Evolutionary conservation across 2,888 invertebrate species (phyloP), one percentile per base, ranked within the genome.

Genomic region (Teinopalpus imperialis): DNA sequence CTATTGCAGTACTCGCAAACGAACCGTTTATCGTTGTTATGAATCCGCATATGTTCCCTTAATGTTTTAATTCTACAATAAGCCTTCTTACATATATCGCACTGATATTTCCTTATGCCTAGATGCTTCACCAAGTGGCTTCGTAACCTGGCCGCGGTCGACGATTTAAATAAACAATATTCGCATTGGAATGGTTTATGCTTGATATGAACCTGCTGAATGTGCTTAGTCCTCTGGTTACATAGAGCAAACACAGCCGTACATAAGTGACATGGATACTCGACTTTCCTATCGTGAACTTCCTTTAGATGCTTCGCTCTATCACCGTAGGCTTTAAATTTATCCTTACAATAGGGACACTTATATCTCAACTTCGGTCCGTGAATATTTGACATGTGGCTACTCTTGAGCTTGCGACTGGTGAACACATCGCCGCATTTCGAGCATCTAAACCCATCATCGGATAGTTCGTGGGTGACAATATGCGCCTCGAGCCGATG

Each of bases 41-140:
- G 85, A 49, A 82, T 82, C 0, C 79, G 63, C 78, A 81, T 76
- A 41, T 85, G 86, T 44, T 81, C 77, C 14, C 63, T 70, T 5
- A 85, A 53, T 0, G 85, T 78, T 46, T 76, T 74, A 1, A 59
- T 52, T 10, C 86, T 63, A 0, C 76, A 71, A 36, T 81, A 87
- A 1, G 73, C 65, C 44, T 89, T 90, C 29, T 79, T 72, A 54
- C 90, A 90, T 0, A 88, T 68, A 23, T 79, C 67, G 50, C 90
- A 90, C 45, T 79, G 71, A 41, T 61, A 81, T 21, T 71, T 78
- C 7, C 72, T 68, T 7, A 75, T 71, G 0, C 73, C 76, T 0
- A 51, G 57, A 47, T 86, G 86, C 43, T 73, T 78, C 0, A 81
- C 64, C 69, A 76, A 72, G 45, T 88, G 87, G 37, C 64, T 74